A percentile compares a stretch with the other conserved stretches of the same genome.
Evolutionary conservation across 2,797 vertebrate species (phyloP).

Genomic region (Adelosebastes latens): DNA sequence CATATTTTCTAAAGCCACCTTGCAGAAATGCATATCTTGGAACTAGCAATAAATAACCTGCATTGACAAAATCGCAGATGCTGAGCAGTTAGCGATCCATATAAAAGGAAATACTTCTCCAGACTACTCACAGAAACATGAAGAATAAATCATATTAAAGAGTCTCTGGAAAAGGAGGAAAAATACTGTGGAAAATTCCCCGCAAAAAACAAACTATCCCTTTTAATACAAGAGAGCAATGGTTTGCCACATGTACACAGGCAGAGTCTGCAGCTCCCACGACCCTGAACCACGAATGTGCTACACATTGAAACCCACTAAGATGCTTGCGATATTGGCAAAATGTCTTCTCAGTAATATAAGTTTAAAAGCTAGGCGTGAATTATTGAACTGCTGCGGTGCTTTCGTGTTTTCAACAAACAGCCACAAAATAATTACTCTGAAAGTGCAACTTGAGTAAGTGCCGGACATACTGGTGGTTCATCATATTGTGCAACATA

Average conservation of each 20-base stretch:
- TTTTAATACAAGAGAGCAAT: not conserved
- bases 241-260: not conserved
- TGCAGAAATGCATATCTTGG: conserved; percentile 57
- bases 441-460: not conserved
- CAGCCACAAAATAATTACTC: conserved; percentile 10
- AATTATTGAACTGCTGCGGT: conserved; percentile 8
- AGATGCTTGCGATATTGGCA: not conserved
- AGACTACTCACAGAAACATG: conserved; percentile 12
- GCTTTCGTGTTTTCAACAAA: conserved; percentile 2
- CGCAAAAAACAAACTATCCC: not conserved
- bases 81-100: conserved; percentile 47
- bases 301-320: not conserved
- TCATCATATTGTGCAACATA: not conserved
- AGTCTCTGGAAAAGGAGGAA: conserved; percentile 1
- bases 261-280: not conserved
- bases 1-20: conserved; percentile 53
- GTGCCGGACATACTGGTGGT: not conserved
- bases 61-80: conserved; percentile 48
- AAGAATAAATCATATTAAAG: conserved; percentile 29
- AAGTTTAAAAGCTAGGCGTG: not conserved
- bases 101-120: conserved; percentile 44
- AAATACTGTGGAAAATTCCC: not conserved
- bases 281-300: not conserved
- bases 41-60: conserved; percentile 55
- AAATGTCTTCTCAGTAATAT: not conserved